These are phyloP conservation scores for Scolanthus callimorphus DNA, from an alignment of 92 coral and sea anemone genomes.

Conservation along the genomic window DNA sequence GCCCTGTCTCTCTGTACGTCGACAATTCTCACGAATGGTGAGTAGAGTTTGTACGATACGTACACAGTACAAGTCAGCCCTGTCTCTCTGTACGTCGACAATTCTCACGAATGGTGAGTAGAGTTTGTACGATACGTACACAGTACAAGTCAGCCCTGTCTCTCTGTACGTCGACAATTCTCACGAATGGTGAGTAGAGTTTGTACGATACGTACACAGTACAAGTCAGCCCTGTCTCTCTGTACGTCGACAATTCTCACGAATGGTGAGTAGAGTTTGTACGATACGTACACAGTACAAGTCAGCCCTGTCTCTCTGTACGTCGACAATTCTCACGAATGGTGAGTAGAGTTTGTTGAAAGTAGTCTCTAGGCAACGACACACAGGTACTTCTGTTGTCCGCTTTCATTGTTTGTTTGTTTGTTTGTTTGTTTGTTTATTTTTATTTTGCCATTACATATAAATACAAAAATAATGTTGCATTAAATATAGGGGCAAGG, in stretches of 20 bases:
- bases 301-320: neutral
- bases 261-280: neutral
- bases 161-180: conserved; percentile 85
- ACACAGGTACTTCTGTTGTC: no score
- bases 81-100: neutral
- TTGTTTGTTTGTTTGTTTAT: no score
- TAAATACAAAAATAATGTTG: no score
- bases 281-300: neutral
- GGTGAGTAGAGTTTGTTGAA: no score
- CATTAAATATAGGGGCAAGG: no score
- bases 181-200: conserved; percentile 65
- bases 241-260: neutral
- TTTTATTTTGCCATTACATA: no score
- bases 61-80: neutral
- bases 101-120: neutral
- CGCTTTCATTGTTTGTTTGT: no score
- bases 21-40: conserved; percentile 99
- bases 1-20: conserved; percentile 96
- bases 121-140: conserved; percentile 51
- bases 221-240: neutral
- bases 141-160: conserved; percentile 84
- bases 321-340: conserved; percentile 90
- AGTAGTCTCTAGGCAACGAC: no score
- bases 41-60: neutral
- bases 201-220: neutral